Evolutionary conservation across 2,797 vertebrate genomes (phyloP), one percentile per base, ranked within the genome.

Genomic region (Hydrolagus colliei): DNA sequence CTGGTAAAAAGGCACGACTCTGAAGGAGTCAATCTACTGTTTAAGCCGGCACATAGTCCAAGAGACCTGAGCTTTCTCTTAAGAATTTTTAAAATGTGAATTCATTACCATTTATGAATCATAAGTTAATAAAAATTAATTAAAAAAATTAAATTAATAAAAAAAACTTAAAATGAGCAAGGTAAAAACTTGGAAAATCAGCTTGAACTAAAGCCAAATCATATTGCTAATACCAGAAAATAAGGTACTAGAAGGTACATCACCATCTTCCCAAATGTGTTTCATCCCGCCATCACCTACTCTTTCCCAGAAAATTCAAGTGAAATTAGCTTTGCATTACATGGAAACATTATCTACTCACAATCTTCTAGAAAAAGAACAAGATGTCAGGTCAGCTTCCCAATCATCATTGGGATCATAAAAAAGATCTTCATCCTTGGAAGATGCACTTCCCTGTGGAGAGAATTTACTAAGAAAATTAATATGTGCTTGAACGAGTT

Each of bases 351-450:
- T 84, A 84, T 1, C 90, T 89, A 88, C 86, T 89, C 93, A 98
- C 98, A 97, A 96, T 90, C 96, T 94, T 82, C 94, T 95, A 87
- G 97, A 98, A 88, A 98, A 92, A 16, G 92, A 94, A 52, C 95
- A 95, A 78, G 93, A 67, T 0, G 95, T 89, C 90, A 99, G 89
- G 91, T 99, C 97, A 87, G 95, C 96, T 87, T 99, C 97, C 98
- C 98, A 99, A 88, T 97, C 96, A 92, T 98, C 97, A 90, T 92
- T 92, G 78, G 97, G 97, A 89, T 96, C 94, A 88, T 96, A 97
- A 94, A 98, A 97, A 87, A 98, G 90, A 75, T 97, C 95, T 84
- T 96, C 96, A 91, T 93, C 92, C 93, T 92, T 95, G 89, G 89
- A 91, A 88, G 89, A 87, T 63, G 91, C 86, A 86, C 94, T 93